Evolutionary conservation across 2,888 invertebrate genomes (phyloP).

Genomic region (Geotrupes spiniger): DNA sequence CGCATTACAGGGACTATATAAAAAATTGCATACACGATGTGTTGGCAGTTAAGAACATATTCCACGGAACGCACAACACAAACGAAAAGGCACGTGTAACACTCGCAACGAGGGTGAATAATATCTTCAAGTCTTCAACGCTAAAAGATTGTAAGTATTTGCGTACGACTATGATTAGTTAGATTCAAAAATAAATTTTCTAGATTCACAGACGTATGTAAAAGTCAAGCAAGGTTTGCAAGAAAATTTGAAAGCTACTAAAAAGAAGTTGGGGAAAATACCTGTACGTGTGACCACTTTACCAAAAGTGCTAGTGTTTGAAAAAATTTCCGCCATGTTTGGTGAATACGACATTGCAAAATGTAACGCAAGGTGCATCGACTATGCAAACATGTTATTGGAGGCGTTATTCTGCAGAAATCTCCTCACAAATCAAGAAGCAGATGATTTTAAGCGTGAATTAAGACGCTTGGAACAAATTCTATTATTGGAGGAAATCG

Average conservation of each 20-base stretch:
- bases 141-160: neutral
- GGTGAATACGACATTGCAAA: constrained; percentile 4
- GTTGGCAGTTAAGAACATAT: constrained; percentile 12
- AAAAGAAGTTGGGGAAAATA: constrained; percentile 27
- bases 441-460: constrained; percentile 39
- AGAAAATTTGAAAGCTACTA: constrained; percentile 7
- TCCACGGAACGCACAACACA: constrained; percentile 2
- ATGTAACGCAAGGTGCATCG: constrained; percentile 4
- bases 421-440: constrained; percentile 39
- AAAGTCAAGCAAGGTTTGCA: neutral
- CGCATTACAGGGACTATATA: constrained; percentile 49
- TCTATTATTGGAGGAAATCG: constrained; percentile 29
- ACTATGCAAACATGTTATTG: constrained; percentile 29
- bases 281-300: constrained; percentile 18
- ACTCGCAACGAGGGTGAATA: neutral
- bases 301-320: constrained; percentile 32
- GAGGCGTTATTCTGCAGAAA: constrained; percentile 25
- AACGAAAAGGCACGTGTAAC: neutral
- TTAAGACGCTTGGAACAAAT: constrained; percentile 37
- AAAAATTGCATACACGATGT: constrained; percentile 29
- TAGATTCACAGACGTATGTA: neutral
- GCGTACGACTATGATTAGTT: neutral
- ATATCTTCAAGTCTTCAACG: neutral
- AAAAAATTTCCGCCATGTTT: constrained; percentile 26
- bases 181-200: no score